These are phyloP conservation scores for Atta cephalotes DNA, from an alignment of 1,140 invertebrate species.

Conservation along the genomic window DNA sequence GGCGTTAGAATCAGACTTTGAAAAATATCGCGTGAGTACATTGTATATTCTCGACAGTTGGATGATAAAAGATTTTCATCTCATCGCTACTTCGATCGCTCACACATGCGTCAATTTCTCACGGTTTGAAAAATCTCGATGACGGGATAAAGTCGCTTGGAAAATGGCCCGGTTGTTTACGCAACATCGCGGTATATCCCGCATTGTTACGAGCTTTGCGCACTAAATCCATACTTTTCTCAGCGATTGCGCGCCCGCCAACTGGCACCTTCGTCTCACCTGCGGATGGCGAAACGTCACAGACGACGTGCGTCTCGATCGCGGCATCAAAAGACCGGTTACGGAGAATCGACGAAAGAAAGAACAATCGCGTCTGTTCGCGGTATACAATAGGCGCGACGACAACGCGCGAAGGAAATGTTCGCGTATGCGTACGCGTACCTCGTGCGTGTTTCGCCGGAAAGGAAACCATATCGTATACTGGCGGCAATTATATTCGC, in stretches of 20 bases:
- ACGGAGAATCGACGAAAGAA: conserved; percentile 65
- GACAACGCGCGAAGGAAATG: conserved; percentile 21
- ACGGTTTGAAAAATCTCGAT: conserved; percentile 45
- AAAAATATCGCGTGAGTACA: conserved; percentile 12
- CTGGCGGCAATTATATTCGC: conserved; percentile 31
- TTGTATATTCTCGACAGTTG: conserved; percentile 25
- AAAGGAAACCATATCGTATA: conserved; percentile 60
- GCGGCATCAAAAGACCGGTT: conserved; percentile 65
- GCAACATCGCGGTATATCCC: conserved; percentile 32
- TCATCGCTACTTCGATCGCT: conserved; percentile 44
- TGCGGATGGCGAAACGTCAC: conserved; percentile 69
- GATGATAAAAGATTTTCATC: conserved; percentile 48
- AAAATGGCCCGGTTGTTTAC: conserved; percentile 48
- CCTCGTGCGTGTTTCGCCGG: conserved; percentile 42
- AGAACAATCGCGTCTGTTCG: conserved; percentile 63
- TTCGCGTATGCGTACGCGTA: conserved; percentile 25
- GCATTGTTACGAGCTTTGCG: conserved; percentile 59
- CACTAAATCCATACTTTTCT: conserved; percentile 63
- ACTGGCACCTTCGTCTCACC: conserved; percentile 50
- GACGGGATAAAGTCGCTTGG: conserved; percentile 51
- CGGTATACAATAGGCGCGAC: conserved; percentile 56
- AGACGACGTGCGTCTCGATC: conserved; percentile 69
- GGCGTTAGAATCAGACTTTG: conserved; percentile 9
- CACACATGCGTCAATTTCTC: conserved; percentile 34
- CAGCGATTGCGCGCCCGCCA: conserved; percentile 52